Evolutionary conservation across 2,113 vertebrate genomes (phyloP).

Genomic region (Lonchura striata): DNA sequence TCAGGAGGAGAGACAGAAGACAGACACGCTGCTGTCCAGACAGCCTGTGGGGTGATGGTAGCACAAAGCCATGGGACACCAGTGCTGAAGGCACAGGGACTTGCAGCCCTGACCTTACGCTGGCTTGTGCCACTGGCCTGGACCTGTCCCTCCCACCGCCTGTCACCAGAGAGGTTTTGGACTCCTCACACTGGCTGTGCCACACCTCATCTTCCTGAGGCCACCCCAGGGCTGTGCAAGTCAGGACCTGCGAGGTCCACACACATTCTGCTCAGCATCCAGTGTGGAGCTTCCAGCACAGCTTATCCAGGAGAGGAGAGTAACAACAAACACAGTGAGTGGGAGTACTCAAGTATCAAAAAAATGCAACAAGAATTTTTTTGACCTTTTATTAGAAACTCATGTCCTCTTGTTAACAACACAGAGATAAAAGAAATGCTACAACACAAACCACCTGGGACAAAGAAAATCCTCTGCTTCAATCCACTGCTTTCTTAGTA

Average conservation of each 20-base stretch:
- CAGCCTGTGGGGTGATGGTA: not conserved
- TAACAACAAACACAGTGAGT: not conserved
- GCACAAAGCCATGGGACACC: fast-evolving
- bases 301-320: not conserved
- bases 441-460: constrained; percentile 75
- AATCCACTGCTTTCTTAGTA: not conserved
- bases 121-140: not conserved
- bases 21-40: not conserved
- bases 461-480: constrained; percentile 52
- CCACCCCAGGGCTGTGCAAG: not conserved
- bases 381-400: constrained; percentile 78
- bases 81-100: not conserved
- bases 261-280: fast-evolving
- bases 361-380: not conserved
- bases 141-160: not conserved
- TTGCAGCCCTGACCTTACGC: fast-evolving
- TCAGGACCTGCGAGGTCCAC: not conserved
- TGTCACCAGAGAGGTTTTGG: not conserved
- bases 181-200: fast-evolving
- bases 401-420: constrained; percentile 73
- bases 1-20: not conserved
- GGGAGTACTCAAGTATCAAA: not conserved
- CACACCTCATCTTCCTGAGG: not conserved
- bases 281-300: fast-evolving
- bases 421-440: constrained; percentile 62